Evolutionary conservation across 2,888 invertebrate species (phyloP).

Genomic region (Hemistola chrysoprasaria): DNA sequence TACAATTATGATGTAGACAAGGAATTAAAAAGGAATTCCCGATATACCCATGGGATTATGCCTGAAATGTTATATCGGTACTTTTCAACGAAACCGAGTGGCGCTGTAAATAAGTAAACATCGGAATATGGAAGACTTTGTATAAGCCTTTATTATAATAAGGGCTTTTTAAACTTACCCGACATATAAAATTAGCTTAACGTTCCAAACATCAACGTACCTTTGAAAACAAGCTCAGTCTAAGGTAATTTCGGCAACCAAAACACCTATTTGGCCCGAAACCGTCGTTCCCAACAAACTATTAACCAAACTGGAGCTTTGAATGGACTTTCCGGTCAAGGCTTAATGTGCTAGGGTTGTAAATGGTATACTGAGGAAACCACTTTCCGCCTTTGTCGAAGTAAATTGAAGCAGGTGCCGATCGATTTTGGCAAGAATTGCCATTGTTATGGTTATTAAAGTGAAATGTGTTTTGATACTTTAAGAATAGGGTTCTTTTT

Average conservation of each 20-base stretch:
- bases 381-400: constrained; percentile 33
- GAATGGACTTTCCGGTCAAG: constrained; percentile 34
- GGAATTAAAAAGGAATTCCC: too few species aligned
- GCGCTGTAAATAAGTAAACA: too few species aligned
- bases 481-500: too few species aligned
- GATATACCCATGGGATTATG: too few species aligned
- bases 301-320: constrained; percentile 31
- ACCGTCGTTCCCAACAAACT: constrained; percentile 15
- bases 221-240: constrained; percentile 9
- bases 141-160: too few species aligned
- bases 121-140: too few species aligned
- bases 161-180: too few species aligned
- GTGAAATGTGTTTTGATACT: constrained; percentile 5
- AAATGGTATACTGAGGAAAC: constrained; percentile 33
- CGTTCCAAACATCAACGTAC: background rate
- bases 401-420: constrained; percentile 19
- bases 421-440: constrained; percentile 11
- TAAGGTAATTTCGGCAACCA: constrained; percentile 2
- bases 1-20: too few species aligned
- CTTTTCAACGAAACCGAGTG: too few species aligned
- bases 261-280: constrained; percentile 13
- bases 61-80: too few species aligned
- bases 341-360: constrained; percentile 27
- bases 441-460: constrained; percentile 15
- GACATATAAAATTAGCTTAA: too few species aligned